Evolutionary conservation across 2,797 vertebrate genomes (phyloP), one percentile per base, ranked within the genome.

Genomic region (Capromys pilorides): DNA sequence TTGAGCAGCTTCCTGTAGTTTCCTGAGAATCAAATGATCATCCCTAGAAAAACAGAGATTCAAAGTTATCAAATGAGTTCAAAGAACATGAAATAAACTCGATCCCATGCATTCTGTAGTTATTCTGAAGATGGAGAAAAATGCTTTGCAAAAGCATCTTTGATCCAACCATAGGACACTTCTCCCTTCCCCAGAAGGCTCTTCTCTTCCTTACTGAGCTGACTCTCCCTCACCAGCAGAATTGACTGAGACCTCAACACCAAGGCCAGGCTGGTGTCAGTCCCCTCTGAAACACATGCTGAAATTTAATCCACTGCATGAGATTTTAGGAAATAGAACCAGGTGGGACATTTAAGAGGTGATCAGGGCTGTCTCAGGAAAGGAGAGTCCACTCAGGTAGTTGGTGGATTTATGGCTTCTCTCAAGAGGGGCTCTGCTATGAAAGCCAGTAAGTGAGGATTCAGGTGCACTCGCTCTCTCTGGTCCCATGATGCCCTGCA

Each of bases 11-110:
- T 31, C 39, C 7, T 21, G 18, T 61, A 71, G 57, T 88, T 82
- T 82, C 28, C 59, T 79, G 16, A 78, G 33, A 92, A 94, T 67
- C 75, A 85, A 93, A 88, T 28, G 77, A 89, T 84, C 41, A 41
- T 24, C 61, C n/a, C 88, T 71, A 73, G 22, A 31, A 89, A 86
- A 93, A 39, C 16, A 16, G 41, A 45, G 59, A 75, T 66, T 93
- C 73, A 62, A 79, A 83, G 3, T 33, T 36, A 2, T 57, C 64
- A 84, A 22, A 10, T 54, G 3, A 95, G 36, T 84, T 93, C 45
- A 67, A 22, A 41, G 49, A 90, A 81, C 64, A 73, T 7, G 33
- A n/a, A 61, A 84, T 41, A 93, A 95, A 88, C 67, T 39, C n/a
- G 24, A 94, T 28, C 5, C 19, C 33, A 75, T 36, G 10, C 31